Evolutionary conservation across 2,888 invertebrate species (phyloP).

Genomic region (Smittia aterrima): DNA sequence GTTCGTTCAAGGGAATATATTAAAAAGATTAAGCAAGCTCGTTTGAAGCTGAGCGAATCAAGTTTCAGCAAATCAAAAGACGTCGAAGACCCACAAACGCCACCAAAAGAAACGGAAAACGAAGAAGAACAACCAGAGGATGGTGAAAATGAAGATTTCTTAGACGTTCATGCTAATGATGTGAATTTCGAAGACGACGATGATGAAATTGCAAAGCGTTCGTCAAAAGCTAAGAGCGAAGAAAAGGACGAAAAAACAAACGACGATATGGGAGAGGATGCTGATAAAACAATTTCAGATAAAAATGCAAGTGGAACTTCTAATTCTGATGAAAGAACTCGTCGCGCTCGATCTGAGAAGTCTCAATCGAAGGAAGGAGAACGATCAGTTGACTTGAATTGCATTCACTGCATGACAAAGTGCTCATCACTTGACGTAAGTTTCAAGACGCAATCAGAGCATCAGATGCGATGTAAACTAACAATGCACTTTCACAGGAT

Average conservation of each 20-base stretch:
- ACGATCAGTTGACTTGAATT: neutral
- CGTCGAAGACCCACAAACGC: neutral
- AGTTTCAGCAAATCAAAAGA: neutral
- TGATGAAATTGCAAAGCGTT: neutral
- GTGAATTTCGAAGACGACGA: slow-evolving; percentile 36
- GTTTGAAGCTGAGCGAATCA: slow-evolving; percentile 14
- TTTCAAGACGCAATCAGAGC: neutral
- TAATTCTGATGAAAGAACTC: neutral
- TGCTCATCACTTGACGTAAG: slow-evolving; percentile 19
- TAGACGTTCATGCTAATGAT: slow-evolving; percentile 21
- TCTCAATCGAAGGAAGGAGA: neutral
- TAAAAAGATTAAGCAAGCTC: slow-evolving; percentile 31
- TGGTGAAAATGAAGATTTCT: neutral
- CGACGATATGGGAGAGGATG: neutral
- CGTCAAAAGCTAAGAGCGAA: neutral
- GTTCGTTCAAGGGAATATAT: slow-evolving; percentile 30
- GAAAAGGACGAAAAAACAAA: neutral
- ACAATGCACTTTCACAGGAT: slow-evolving; percentile 54
- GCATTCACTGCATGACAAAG: slow-evolving; percentile 15
- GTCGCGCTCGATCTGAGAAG: neutral
- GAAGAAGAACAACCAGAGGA: neutral
- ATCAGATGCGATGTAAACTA: neutral
- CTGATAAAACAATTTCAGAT: neutral
- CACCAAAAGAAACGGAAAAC: neutral
- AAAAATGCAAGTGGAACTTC: neutral